Conservation (phyloP, 37 sponge, comb jelly and placozoan species). For the Tethya wilhelma region DNA sequence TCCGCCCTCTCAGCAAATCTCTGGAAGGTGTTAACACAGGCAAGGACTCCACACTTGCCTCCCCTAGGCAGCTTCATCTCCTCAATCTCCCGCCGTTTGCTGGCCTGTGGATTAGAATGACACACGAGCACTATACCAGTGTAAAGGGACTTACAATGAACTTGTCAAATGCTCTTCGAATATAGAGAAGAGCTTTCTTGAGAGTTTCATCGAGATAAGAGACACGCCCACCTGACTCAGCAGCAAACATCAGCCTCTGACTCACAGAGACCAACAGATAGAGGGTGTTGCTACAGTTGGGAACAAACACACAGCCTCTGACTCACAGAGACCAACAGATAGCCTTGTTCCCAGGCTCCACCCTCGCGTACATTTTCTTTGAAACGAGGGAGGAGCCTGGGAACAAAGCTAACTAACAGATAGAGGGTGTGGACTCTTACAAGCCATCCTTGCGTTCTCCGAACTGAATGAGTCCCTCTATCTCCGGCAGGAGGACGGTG, state of each 20-base stretch:
- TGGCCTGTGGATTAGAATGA: slow-evolving; percentile 15
- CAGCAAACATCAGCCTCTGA: slow-evolving; percentile 54
- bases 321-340: neutral
- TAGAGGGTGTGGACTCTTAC: slow-evolving; percentile 69
- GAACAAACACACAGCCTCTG: neutral
- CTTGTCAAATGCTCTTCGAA: slow-evolving; percentile 78
- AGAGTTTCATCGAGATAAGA: slow-evolving; percentile 72
- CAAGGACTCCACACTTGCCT: slow-evolving; percentile 79
- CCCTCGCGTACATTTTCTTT: neutral
- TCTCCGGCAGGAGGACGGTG: slow-evolving; percentile 59
- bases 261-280: slow-evolving; percentile 71
- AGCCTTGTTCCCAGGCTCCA: too few relatives aligned
- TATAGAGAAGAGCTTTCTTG: slow-evolving; percentile 47
- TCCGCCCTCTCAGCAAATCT: slow-evolving; percentile 80
- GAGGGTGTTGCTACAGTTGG: slow-evolving; percentile 71
- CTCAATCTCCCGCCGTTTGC: slow-evolving; percentile 24
- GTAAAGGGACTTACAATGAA: slow-evolving; percentile 64
- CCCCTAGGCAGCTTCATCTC: slow-evolving; percentile 74
- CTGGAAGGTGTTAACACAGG: slow-evolving; percentile 67
- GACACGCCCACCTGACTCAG: slow-evolving; percentile 37
- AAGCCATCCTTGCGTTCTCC: slow-evolving; percentile 81
- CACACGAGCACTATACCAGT: neutral
- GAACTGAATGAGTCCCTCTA: slow-evolving; percentile 76
- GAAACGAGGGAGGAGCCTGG: neutral
- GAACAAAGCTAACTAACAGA: neutral